Conservation (phyloP, 2,888 invertebrate species). For the Drosophila ezoana region DNA sequence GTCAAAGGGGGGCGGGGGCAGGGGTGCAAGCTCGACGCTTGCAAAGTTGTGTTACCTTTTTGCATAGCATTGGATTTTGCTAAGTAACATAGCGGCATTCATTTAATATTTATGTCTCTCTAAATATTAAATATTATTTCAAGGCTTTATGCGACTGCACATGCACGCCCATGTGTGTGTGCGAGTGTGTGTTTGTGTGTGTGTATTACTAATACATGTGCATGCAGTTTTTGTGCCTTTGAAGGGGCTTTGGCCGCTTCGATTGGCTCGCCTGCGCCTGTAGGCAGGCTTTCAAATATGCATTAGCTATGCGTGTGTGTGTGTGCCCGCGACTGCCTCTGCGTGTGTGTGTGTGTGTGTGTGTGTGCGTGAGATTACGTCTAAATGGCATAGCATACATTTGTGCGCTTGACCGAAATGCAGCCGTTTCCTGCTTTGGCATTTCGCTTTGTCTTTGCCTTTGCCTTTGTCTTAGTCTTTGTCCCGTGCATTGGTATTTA, state of each 20-base stretch:
- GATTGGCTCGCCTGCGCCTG: constrained; percentile 53
- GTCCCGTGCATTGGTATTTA: constrained; percentile 40
- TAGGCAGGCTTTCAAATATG: constrained; percentile 35
- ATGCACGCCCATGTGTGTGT: constrained; percentile 21
- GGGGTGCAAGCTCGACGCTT: background rate
- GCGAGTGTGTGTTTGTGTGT: constrained; percentile 25
- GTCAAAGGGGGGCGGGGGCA: background rate
- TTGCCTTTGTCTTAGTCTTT: constrained; percentile 29
- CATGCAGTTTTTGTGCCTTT: constrained; percentile 53
- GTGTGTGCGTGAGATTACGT: constrained; percentile 39
- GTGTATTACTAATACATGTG: constrained; percentile 26
- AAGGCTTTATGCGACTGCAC: constrained; percentile 78
- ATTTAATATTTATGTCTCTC: constrained; percentile 85
- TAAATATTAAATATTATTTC: constrained; percentile 86
- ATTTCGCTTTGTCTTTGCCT: constrained; percentile 42
- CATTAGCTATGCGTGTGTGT: constrained; percentile 32
- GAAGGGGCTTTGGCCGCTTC: constrained; percentile 50
- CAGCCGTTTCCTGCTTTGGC: constrained; percentile 54
- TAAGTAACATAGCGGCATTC: constrained; percentile 84
- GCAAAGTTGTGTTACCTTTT: constrained; percentile 74
- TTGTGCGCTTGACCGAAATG: constrained; percentile 76
- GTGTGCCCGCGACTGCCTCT: constrained; percentile 5
- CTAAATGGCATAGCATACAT: constrained; percentile 70
- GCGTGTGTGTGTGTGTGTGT: constrained; percentile 11
- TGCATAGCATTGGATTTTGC: constrained; percentile 84